Conservation (phyloP, 2,888 invertebrate genomes). For the Arge pagana region DNA sequence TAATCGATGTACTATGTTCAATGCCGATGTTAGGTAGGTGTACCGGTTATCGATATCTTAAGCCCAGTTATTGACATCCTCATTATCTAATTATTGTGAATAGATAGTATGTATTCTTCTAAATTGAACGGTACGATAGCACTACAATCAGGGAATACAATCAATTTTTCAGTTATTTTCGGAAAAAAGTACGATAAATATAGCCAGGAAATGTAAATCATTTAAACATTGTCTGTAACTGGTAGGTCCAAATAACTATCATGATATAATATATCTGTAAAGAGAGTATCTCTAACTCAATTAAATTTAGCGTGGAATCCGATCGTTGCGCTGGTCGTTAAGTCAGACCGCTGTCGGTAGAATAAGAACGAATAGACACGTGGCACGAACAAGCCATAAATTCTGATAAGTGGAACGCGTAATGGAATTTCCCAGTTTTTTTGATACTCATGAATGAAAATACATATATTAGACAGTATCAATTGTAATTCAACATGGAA, state of each 20-base stretch:
- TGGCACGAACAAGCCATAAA: too few relatives aligned
- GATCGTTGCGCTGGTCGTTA: too few relatives aligned
- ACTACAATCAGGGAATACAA: too few relatives aligned
- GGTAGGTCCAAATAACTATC: neutral
- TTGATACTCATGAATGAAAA: too few relatives aligned
- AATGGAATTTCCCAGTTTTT: too few relatives aligned
- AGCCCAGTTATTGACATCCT: conserved; percentile 3
- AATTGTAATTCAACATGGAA: conserved; percentile 4
- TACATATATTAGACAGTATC: conserved; percentile 4
- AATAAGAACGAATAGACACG: too few relatives aligned
- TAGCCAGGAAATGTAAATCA: conserved; percentile 1
- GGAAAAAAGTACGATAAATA: neutral
- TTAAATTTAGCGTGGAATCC: too few relatives aligned
- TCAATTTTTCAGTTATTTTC: conserved; percentile 7
- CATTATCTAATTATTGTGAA: conserved; percentile 7
- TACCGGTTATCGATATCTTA: neutral
- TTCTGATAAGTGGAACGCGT: too few relatives aligned
- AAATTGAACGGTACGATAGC: conserved; percentile 2
- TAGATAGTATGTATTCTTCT: neutral
- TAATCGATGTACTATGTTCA: conserved; percentile 7
- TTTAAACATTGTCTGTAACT: conserved; percentile 4
- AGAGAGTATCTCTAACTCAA: neutral
- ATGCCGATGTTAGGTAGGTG: conserved; percentile 8
- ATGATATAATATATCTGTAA: neutral
- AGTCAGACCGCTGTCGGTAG: too few relatives aligned